Conservation (phyloP, 1,140 invertebrate genomes). For the Cephus cinctus region DNA sequence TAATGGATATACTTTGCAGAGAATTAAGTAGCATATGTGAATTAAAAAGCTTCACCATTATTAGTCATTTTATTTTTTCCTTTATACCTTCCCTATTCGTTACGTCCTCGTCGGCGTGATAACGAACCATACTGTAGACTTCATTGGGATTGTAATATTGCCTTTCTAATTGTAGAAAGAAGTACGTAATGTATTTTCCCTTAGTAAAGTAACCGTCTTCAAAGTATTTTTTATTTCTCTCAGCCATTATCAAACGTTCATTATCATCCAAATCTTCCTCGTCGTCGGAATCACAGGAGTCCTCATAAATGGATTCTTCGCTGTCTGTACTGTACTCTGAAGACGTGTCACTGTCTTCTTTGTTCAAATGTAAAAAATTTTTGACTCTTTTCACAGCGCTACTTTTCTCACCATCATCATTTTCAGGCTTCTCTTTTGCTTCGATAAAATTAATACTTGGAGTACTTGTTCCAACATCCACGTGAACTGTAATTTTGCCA, state of each 20-base stretch:
- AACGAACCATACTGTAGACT: conserved; percentile 44
- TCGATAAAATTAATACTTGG: too few relatives aligned
- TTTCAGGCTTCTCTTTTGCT: too few relatives aligned
- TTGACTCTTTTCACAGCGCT: background rate
- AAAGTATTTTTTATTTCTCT: conserved; percentile 25
- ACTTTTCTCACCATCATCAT: background rate
- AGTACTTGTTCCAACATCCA: too few relatives aligned
- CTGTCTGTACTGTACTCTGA: conserved; percentile 41
- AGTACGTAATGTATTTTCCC: conserved; percentile 47
- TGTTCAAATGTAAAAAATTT: conserved; percentile 19
- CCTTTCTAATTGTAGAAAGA: conserved; percentile 49
- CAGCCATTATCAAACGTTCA: conserved; percentile 22
- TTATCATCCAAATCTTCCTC: conserved; percentile 36
- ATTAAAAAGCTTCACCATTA: too few relatives aligned
- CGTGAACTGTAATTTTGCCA: too few relatives aligned
- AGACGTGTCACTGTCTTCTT: conserved; percentile 46
- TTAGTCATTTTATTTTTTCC: too few relatives aligned
- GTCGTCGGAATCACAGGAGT: too few relatives aligned
- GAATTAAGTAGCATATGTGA: background rate
- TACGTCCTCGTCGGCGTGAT: conserved; percentile 27
- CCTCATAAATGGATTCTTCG: too few relatives aligned
- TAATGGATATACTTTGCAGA: too few relatives aligned
- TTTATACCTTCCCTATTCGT: conserved; percentile 36
- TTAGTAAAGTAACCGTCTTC: conserved; percentile 47
- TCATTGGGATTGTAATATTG: conserved; percentile 42